Conservation (phyloP, 1,140 invertebrate genomes). For the Ceratitis capitata region DNA sequence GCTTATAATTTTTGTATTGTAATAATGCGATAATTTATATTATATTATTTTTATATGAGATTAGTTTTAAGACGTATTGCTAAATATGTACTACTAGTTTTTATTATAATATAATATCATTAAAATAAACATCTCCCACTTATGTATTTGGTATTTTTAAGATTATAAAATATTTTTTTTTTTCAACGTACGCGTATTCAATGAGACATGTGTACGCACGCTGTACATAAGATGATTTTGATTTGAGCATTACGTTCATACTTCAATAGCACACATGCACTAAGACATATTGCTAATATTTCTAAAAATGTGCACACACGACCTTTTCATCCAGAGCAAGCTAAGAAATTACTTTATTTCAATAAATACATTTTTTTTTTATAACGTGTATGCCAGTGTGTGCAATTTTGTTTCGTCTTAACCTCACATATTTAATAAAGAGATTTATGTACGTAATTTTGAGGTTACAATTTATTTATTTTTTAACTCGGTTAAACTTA, state of each 20-base stretch:
- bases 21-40: not conserved
- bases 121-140: not conserved
- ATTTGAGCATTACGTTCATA: conserved; percentile 21
- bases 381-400: not conserved
- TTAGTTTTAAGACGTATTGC: not conserved
- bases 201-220: not conserved
- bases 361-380: not conserved
- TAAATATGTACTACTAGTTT: not conserved
- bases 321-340: not conserved
- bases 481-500: not conserved
- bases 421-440: not conserved
- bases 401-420: not conserved
- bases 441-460: not conserved
- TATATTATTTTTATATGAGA: not conserved
- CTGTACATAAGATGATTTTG: not conserved
- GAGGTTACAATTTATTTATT: not conserved
- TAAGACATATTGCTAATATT: not conserved
- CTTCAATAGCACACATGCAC: conserved; percentile 4
- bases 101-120: conserved; percentile 1
- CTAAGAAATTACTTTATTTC: not conserved
- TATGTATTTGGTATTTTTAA: not conserved
- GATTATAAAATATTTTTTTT: conserved; percentile 26
- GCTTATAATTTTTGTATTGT: conserved; percentile 13
- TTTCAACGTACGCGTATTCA: not conserved
- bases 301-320: not conserved